These are phyloP conservation scores for Austrolebias charrua DNA, from an alignment of 2,797 vertebrate species.

Conservation along the genomic window DNA sequence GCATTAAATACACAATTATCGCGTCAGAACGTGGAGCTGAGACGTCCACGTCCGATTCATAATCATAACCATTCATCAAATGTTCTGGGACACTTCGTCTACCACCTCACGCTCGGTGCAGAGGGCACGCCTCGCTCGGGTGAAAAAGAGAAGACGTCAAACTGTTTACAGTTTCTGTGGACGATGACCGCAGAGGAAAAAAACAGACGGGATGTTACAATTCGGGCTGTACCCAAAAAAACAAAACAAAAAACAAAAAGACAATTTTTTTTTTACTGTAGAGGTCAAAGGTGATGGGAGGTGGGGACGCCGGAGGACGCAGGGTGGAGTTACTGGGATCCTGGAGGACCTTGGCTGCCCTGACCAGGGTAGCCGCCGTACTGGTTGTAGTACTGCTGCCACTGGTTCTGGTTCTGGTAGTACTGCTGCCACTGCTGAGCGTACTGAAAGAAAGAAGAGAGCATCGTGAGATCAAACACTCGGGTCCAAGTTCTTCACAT, in stretches of 20 bases:
- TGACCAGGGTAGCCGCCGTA: conserved; percentile 84
- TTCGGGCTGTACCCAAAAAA: conserved; percentile 62
- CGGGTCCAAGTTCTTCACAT: too few species aligned
- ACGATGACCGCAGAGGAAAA: conserved; percentile 46
- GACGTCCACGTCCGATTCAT: conserved; percentile 57
- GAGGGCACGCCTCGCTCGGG: conserved; percentile 64
- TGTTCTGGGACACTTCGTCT: conserved; percentile 59
- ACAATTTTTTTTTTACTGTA: conserved; percentile 37
- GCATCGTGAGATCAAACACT: too few species aligned
- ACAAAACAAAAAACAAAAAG: too few species aligned
- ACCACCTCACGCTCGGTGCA: conserved; percentile 59
- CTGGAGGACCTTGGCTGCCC: conserved; percentile 76
- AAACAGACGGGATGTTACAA: conserved; percentile 38
- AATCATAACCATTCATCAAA: conserved; percentile 61
- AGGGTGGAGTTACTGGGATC: conserved; percentile 68
- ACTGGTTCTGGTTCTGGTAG: conserved; percentile 94
- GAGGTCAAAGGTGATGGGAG: conserved; percentile 44
- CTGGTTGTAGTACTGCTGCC: conserved; percentile 92
- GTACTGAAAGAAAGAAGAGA: conserved; percentile 79
- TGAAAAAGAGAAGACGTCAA: conserved; percentile 47
- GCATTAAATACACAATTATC: conserved; percentile 57
- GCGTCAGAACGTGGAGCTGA: conserved; percentile 50
- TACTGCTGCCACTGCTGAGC: conserved; percentile 95
- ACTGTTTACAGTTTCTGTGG: conserved; percentile 43
- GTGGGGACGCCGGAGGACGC: conserved; percentile 7